A percentile compares a stretch with the other conserved stretches of the same genome.
Evolutionary conservation across 2,888 invertebrate genomes (phyloP).

Genomic region (Eristalis pertinax): DNA sequence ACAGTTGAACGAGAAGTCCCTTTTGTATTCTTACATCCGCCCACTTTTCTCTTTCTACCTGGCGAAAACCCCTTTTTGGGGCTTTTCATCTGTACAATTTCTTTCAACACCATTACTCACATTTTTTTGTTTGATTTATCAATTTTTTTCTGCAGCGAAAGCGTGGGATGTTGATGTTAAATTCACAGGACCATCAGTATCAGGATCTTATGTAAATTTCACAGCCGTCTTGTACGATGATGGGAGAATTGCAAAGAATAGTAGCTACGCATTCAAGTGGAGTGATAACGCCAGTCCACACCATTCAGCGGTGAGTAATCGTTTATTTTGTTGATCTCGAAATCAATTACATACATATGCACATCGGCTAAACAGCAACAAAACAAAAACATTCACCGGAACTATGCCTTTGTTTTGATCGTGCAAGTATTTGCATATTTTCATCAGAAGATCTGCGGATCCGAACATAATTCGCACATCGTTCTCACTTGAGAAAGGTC

Average conservation of each 20-base stretch:
- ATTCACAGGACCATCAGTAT: slow-evolving; percentile 86
- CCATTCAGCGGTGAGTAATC: slow-evolving; percentile 74
- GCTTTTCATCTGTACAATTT: slow-evolving; percentile 20
- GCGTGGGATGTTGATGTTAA: slow-evolving; percentile 83
- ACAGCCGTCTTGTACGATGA: slow-evolving; percentile 78
- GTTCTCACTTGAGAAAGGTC: background rate
- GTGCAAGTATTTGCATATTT: background rate
- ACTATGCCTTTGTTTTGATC: background rate
- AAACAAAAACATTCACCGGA: slow-evolving; percentile 28
- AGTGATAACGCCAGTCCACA: slow-evolving; percentile 82
- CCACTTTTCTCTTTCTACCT: slow-evolving; percentile 56
- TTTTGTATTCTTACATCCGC: slow-evolving; percentile 47
- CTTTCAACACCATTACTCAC: background rate
- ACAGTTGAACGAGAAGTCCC: slow-evolving; percentile 1
- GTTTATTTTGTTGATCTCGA: slow-evolving; percentile 20
- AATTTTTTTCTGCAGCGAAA: slow-evolving; percentile 62
- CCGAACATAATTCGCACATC: background rate
- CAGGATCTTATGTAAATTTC: slow-evolving; percentile 88
- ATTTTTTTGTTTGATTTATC: background rate
- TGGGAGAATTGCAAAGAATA: slow-evolving; percentile 77
- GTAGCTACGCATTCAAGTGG: slow-evolving; percentile 84
- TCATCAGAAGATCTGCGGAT: background rate
- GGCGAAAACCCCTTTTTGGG: slow-evolving; percentile 22
- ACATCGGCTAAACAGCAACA: slow-evolving; percentile 20
- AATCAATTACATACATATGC: no score